Base-by-base conservation (phyloP, 2,113 vertebrate species). In the Percopsis transmontana region DNA sequence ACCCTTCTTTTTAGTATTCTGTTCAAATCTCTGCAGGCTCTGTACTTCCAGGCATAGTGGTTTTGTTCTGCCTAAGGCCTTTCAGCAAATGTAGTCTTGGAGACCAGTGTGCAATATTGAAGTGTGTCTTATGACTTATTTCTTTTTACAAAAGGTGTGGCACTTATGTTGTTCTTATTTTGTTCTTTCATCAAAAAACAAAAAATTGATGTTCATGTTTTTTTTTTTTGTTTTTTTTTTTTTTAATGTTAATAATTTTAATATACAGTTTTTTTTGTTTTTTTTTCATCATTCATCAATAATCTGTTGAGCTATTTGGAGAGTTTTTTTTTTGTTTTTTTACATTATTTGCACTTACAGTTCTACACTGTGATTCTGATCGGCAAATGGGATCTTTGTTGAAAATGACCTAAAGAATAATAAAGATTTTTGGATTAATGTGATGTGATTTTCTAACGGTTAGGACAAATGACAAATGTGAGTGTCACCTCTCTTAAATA, bases 301-400 rank as follows among this genome's bases (percentile, higher is more conserved):
- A 33, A 33, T 33, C 8, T 33, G 27, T 33, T 33, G 1, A 33
- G 59, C 55, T 73, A 66, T 56, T 45, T 44, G 21, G 59, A 44
- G 44, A 70, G n/a, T 62, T 61, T 20, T 58, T 13, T 33, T 55
- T 48, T 53, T 68, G 62, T 44, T 6, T 73, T 72, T 80, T 68
- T 66, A 66, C 54, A 42, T 64, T 77, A 56, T 77, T 88, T 87
- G 84, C 88, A 89, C 87, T 87, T 82, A 57, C 68, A 42, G 57
- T 80, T 72, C 14, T 59, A 83, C 83, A 89, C 87, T 91, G 87
- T 86, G 85, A 88, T 74, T 77, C 63, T 69, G 62, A 72, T 77
- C 60, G 39, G 19, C 18, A 47, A 33, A 52, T 65, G 56, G 27
- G 66, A 56, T 23, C 19, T 60, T 81, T 81, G 69, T 85, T 80